These are phyloP conservation scores for Epizoanthus rinbou DNA, from an alignment of 92 coral and sea anemone genomes.

Conservation along the genomic window DNA sequence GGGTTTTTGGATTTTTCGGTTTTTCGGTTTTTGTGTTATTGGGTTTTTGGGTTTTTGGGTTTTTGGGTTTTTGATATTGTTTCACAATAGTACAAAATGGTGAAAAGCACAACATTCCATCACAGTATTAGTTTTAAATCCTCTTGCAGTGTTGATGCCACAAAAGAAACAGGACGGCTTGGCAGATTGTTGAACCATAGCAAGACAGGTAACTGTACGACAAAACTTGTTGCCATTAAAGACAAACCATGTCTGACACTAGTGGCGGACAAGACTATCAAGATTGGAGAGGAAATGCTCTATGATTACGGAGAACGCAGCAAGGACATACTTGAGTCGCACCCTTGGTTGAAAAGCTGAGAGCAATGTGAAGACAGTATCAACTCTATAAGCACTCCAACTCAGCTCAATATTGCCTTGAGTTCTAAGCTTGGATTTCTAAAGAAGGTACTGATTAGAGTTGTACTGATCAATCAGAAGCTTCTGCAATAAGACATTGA, in stretches of 20 bases:
- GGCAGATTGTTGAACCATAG: constrained; percentile 98
- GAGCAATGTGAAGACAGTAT: not conserved
- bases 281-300: constrained; percentile 78
- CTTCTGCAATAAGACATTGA: too few relatives aligned
- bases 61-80: too few relatives aligned
- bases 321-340: constrained; percentile 74
- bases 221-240: constrained; percentile 71
- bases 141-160: constrained; percentile 88
- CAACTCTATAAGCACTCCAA: too few relatives aligned
- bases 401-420: too few relatives aligned
- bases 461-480: too few relatives aligned
- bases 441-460: too few relatives aligned
- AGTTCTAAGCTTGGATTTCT: too few relatives aligned
- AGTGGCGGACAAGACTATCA: constrained; percentile 67
- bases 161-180: constrained; percentile 84
- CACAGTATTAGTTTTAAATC: not conserved
- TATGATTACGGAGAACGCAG: constrained; percentile 97
- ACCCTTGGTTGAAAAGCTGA: constrained; percentile 87
- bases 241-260: constrained; percentile 85
- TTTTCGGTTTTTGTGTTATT: too few relatives aligned
- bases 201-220: constrained; percentile 87
- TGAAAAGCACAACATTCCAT: too few relatives aligned
- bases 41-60: too few relatives aligned
- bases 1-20: too few relatives aligned
- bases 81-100: too few relatives aligned